Conservation (phyloP, 2,797 vertebrate species). For the Champsocephalus esox region DNA sequence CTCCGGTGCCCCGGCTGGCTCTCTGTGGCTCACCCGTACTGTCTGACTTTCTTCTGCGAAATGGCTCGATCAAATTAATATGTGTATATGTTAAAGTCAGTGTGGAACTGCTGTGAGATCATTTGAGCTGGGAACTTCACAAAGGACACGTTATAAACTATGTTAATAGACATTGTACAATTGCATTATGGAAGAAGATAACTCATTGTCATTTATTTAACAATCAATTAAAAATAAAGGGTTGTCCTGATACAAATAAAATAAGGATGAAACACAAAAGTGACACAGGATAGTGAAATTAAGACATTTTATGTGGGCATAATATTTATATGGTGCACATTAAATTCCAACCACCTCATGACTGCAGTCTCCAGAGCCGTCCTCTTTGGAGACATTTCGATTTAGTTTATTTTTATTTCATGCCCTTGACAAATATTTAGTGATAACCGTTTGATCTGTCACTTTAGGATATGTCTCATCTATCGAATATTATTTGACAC, state of each 20-base stretch:
- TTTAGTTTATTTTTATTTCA: neutral
- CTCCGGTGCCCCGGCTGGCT: constrained; percentile 13
- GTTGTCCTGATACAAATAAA: neutral
- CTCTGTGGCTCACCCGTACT: neutral
- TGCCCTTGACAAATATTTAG: neutral
- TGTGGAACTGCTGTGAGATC: neutral
- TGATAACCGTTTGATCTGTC: neutral
- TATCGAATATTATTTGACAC: constrained; percentile 18
- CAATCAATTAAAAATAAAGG: neutral
- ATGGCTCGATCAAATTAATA: neutral
- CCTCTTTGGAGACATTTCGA: neutral
- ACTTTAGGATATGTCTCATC: neutral
- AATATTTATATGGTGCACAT: neutral
- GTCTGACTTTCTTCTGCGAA: neutral
- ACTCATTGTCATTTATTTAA: neutral
- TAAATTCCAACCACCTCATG: neutral
- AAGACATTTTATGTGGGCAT: neutral
- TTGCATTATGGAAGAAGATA: neutral
- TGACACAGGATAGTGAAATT: neutral
- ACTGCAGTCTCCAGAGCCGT: neutral
- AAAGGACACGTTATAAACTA: neutral
- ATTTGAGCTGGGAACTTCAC: neutral
- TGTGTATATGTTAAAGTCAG: neutral
- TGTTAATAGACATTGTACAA: neutral
- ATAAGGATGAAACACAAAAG: neutral